Conservation (phyloP, 1,140 invertebrate species). For the Pygmarrhopalites habei region DNA sequence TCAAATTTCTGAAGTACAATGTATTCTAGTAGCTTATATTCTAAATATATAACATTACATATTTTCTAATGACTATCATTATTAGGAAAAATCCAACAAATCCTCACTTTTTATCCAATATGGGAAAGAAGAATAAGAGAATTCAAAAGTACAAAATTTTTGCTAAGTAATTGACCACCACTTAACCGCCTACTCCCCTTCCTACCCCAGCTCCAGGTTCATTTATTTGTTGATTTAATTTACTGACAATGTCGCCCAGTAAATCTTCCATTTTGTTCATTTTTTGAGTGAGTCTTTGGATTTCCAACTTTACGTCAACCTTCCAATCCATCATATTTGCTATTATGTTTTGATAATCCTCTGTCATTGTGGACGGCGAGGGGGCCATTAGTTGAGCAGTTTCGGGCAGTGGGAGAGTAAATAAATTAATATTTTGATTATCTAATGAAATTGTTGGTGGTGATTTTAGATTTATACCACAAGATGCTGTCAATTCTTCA, state of each 20-base stretch:
- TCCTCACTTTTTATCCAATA: slow-evolving; percentile 68
- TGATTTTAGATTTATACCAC: slow-evolving; percentile 30
- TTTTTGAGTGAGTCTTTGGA: slow-evolving; percentile 73
- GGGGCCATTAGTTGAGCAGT: slow-evolving; percentile 40
- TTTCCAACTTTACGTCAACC: slow-evolving; percentile 75
- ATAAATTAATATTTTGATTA: slow-evolving; percentile 14
- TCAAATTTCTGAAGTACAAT: too few species aligned
- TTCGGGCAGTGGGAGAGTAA: slow-evolving; percentile 30
- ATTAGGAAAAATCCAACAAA: slow-evolving; percentile 57
- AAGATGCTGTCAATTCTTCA: slow-evolving; percentile 62
- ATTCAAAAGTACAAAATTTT: too few species aligned
- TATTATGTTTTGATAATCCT: slow-evolving; percentile 66
- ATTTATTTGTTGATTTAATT: slow-evolving; percentile 44
- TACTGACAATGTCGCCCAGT: slow-evolving; percentile 60
- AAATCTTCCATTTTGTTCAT: slow-evolving; percentile 73
- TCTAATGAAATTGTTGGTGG: slow-evolving; percentile 17
- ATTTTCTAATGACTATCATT: too few species aligned
- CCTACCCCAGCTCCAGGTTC: slow-evolving; percentile 21
- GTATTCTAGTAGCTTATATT: too few species aligned
- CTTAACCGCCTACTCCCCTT: slow-evolving; percentile 22
- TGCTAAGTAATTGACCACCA: too few species aligned
- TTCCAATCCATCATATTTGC: slow-evolving; percentile 77
- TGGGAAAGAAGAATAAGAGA: too few species aligned
- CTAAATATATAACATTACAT: too few species aligned
- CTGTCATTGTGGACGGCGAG: slow-evolving; percentile 41